Conservation (phyloP, 2,797 vertebrate genomes). For the Neoniphon sammara region DNA sequence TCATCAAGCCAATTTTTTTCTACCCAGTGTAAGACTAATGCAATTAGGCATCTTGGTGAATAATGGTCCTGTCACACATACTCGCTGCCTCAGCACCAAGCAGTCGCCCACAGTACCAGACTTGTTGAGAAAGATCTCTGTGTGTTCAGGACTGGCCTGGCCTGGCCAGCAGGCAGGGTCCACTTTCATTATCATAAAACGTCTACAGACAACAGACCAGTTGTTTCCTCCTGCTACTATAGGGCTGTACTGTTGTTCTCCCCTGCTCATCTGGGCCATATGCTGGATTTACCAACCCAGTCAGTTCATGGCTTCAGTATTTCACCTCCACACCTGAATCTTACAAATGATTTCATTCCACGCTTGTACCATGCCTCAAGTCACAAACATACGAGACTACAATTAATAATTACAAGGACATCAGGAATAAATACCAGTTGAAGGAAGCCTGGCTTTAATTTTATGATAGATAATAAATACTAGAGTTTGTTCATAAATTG, state of each 20-base stretch:
- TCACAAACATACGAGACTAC: slow-evolving; percentile 7
- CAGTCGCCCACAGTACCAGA: slow-evolving; percentile 73
- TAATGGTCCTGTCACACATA: slow-evolving; percentile 81
- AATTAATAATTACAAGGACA: not conserved
- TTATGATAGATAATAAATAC: not conserved
- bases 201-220: slow-evolving; percentile 60
- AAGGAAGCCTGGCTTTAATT: slow-evolving; percentile 6
- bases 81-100: slow-evolving; percentile 78
- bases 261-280: slow-evolving; percentile 66
- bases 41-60: slow-evolving; percentile 77
- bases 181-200: slow-evolving; percentile 74
- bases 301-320: slow-evolving; percentile 53
- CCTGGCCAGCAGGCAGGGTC: slow-evolving; percentile 51
- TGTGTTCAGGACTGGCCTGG: slow-evolving; percentile 67
- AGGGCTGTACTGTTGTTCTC: slow-evolving; percentile 20
- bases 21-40: slow-evolving; percentile 67
- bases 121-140: slow-evolving; percentile 75
- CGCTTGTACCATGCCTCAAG: not conserved
- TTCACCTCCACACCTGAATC: slow-evolving; percentile 26
- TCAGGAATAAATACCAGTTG: not conserved
- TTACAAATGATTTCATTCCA: slow-evolving; percentile 14
- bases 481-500: slow-evolving; percentile 16
- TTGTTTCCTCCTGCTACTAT: slow-evolving; percentile 59
- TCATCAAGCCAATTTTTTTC: slow-evolving; percentile 57
- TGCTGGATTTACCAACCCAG: slow-evolving; percentile 51